These are phyloP conservation scores for Lepidothrix coronata DNA, from an alignment of 2,113 vertebrate species.

Conservation along the genomic window DNA sequence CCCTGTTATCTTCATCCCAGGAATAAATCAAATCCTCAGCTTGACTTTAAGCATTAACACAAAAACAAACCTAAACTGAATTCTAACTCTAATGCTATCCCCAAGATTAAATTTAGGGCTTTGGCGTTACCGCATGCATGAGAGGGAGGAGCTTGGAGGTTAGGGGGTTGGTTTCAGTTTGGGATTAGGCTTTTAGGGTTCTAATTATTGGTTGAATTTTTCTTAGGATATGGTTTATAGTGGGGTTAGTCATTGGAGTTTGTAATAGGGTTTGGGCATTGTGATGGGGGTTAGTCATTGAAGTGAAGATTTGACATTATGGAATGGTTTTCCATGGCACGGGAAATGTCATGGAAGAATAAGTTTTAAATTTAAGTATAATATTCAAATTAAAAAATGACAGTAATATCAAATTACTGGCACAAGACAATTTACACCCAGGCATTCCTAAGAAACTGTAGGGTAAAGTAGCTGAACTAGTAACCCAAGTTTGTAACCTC, in stretches of 20 bases:
- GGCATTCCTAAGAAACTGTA: background rate
- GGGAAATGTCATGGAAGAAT: background rate
- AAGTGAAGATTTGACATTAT: background rate
- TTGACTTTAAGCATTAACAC: background rate
- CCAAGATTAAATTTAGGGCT: background rate
- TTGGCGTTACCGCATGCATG: background rate
- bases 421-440: background rate
- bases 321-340: background rate
- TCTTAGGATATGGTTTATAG: background rate
- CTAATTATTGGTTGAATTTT: background rate
- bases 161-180: background rate
- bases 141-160: rapidly evolving
- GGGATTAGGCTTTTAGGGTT: background rate
- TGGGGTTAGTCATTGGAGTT: background rate
- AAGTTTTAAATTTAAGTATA: background rate
- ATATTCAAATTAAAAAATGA: background rate
- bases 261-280: background rate
- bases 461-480: background rate
- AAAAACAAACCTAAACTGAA: background rate
- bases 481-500: background rate
- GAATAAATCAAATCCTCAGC: background rate
- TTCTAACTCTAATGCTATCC: background rate
- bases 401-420: background rate
- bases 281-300: background rate
- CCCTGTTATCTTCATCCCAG: background rate